These are phyloP conservation scores for Neopelma chrysocephalum DNA, from an alignment of 2,797 vertebrate genomes.

Conservation along the genomic window DNA sequence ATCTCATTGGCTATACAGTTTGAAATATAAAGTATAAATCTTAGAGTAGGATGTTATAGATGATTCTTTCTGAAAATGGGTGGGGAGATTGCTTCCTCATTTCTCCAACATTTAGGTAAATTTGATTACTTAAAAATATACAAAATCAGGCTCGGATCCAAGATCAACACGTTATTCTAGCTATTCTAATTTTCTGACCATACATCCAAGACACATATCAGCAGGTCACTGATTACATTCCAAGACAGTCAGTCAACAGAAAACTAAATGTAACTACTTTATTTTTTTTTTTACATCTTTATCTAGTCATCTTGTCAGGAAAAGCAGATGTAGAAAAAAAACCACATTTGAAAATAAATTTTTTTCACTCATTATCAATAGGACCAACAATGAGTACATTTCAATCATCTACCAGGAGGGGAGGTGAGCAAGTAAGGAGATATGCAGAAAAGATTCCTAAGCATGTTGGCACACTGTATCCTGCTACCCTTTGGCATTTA, in stretches of 20 bases:
- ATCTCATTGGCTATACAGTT: neutral
- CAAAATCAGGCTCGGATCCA: constrained; percentile 22
- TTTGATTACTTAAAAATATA: constrained; percentile 16
- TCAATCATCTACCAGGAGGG: neutral
- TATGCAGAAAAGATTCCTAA: neutral
- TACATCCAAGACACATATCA: neutral
- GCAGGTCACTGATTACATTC: neutral
- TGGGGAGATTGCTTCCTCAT: neutral
- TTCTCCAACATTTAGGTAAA: neutral
- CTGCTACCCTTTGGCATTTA: neutral
- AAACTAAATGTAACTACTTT: neutral
- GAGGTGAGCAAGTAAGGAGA: neutral
- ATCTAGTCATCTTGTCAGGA: neutral
- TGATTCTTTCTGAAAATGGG: constrained; percentile 13
- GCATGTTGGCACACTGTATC: neutral
- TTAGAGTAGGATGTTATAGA: neutral
- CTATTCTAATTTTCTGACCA: neutral
- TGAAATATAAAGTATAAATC: neutral
- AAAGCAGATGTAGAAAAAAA: neutral
- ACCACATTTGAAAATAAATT: neutral
- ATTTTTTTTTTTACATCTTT: neutral
- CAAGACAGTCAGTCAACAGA: neutral
- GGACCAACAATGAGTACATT: neutral
- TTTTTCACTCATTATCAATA: neutral
- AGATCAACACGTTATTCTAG: constrained; percentile 3